Percentiles rank a stretch among this genome's conserved stretches.
Evolutionary conservation across 1,140 invertebrate genomes (phyloP).

Genomic region (Drosophila watanabei): DNA sequence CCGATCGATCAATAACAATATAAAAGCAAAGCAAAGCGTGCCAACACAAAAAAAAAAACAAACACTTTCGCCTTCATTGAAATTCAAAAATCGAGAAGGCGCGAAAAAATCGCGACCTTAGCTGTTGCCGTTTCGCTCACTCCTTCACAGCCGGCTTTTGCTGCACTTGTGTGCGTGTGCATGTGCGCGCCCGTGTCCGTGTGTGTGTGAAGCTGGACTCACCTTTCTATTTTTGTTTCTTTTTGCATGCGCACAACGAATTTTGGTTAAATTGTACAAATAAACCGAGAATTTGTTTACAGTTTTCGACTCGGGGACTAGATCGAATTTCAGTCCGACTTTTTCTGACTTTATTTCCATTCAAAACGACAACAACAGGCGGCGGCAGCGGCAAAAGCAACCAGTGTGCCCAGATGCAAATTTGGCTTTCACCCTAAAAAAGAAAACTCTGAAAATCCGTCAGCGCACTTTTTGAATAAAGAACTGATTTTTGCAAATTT

Average conservation of each 20-base stretch:
- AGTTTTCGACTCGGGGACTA: constrained; percentile 48
- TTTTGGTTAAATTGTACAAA: constrained; percentile 50
- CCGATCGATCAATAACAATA: constrained; percentile 43
- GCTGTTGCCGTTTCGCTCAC: neutral
- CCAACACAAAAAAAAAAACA: constrained; percentile 24
- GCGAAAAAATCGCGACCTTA: constrained; percentile 1
- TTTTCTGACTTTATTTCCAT: constrained; percentile 14
- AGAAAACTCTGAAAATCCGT: too few species aligned
- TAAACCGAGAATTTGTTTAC: constrained; percentile 48
- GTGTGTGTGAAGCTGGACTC: constrained; percentile 28
- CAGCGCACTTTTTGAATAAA: neutral
- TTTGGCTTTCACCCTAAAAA: too few species aligned
- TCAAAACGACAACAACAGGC: constrained; percentile 24
- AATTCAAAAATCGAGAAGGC: constrained; percentile 26
- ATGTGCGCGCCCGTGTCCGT: neutral
- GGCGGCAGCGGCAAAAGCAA: constrained; percentile 9
- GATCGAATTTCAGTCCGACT: constrained; percentile 30
- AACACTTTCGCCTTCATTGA: constrained; percentile 39
- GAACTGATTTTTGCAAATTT: neutral
- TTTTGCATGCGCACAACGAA: constrained; percentile 67
- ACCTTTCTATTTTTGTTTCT: constrained; percentile 63
- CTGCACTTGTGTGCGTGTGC: constrained; percentile 23
- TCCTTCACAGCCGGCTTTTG: constrained; percentile 43
- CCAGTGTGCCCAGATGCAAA: too few species aligned
- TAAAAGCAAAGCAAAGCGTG: constrained; percentile 10